Evolutionary conservation across 2,113 vertebrate species (phyloP).

Genomic region (Puma concolor): DNA sequence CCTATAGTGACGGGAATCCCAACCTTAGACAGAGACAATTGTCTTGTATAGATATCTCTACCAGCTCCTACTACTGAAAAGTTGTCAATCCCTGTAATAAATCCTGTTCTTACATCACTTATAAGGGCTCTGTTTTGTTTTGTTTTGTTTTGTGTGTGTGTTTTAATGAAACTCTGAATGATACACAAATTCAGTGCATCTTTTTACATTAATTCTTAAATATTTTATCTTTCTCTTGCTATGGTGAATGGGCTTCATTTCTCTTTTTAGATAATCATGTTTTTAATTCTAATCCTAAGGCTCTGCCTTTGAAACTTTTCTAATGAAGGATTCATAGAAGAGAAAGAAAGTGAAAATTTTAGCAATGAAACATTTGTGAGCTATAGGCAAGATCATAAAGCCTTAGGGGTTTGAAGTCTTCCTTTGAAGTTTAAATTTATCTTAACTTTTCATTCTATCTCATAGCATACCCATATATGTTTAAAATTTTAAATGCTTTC

Average conservation of each 20-base stretch:
- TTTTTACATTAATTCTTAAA: background rate
- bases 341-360: background rate
- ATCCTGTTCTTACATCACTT: background rate
- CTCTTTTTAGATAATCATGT: background rate
- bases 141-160: background rate
- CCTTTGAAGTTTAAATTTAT: conserved; percentile 12
- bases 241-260: background rate
- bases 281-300: background rate
- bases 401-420: background rate
- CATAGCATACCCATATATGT: background rate
- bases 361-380: background rate
- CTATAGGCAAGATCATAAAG: background rate
- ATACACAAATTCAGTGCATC: background rate
- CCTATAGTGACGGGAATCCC: rapidly evolving
- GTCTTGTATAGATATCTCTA: background rate
- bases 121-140: background rate
- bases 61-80: background rate
- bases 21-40: background rate
- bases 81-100: background rate
- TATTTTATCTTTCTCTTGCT: background rate
- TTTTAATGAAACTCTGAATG: background rate
- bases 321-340: background rate
- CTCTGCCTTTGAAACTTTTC: conserved; percentile 3
- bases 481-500: background rate
- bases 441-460: conserved; percentile 19